Evolutionary conservation across 1,140 invertebrate genomes (phyloP).

Genomic region (Planococcus citri): DNA sequence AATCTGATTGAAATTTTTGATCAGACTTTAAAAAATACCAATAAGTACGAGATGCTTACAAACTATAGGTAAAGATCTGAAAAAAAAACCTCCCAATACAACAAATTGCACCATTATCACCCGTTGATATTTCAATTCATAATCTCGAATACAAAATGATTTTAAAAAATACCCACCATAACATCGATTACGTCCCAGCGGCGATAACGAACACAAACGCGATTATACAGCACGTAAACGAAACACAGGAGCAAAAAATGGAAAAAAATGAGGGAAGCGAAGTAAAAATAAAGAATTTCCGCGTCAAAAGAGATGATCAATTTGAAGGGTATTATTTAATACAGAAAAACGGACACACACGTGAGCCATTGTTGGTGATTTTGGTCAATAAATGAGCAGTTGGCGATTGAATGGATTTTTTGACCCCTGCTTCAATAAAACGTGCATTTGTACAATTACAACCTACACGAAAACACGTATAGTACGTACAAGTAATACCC

Average conservation of each 20-base stretch:
- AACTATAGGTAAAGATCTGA: too few relatives aligned
- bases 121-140: not conserved
- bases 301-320: slow-evolving; percentile 19
- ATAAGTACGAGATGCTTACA: too few relatives aligned
- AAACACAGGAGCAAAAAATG: not conserved
- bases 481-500: slow-evolving; percentile 6
- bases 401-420: slow-evolving; percentile 13
- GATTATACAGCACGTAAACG: not conserved
- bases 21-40: too few relatives aligned
- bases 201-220: not conserved
- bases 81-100: too few relatives aligned
- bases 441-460: slow-evolving; percentile 6
- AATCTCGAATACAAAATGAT: not conserved
- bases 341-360: slow-evolving; percentile 15
- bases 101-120: too few relatives aligned
- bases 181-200: not conserved
- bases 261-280: not conserved
- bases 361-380: slow-evolving; percentile 10
- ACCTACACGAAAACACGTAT: not conserved
- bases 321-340: slow-evolving; percentile 20
- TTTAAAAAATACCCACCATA: slow-evolving; percentile 2
- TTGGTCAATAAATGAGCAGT: slow-evolving; percentile 20
- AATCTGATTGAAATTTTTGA: too few relatives aligned
- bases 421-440: slow-evolving; percentile 9
- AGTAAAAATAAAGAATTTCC: slow-evolving; percentile 17